phyloP scores from a whole-genome alignment of 2,797 vertebrate species.

The Acomys russatus region DNA sequence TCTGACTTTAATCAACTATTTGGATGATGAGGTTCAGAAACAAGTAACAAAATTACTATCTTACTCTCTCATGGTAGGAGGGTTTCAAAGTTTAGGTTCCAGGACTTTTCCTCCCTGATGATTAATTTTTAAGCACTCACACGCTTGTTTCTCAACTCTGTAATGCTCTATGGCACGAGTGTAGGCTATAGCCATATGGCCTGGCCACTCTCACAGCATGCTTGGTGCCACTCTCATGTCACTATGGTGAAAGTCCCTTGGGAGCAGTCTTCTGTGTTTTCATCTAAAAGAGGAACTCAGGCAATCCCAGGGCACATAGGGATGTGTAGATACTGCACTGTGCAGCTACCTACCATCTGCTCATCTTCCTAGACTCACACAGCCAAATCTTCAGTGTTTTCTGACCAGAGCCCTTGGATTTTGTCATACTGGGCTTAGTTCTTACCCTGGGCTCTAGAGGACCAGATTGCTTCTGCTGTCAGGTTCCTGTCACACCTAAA shows the following conservation, averaged over 20 bases:
- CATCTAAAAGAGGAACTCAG: not conserved
- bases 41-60: not conserved
- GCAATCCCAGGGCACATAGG: not conserved
- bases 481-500: not conserved
- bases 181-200: not conserved
- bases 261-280: not conserved
- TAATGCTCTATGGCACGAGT: not conserved
- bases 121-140: not conserved
- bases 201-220: not conserved
- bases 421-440: not conserved
- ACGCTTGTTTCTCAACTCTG: not conserved
- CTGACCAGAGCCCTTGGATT: not conserved
- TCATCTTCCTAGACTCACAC: not conserved
- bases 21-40: not conserved
- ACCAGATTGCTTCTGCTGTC: not conserved
- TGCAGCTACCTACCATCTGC: accelerated
- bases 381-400: not conserved
- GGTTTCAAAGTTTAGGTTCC: not conserved
- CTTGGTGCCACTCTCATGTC: not conserved
- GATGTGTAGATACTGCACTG: not conserved
- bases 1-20: not conserved
- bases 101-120: not conserved
- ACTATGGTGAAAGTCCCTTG: not conserved
- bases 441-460: not conserved
- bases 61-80: not conserved